These are phyloP conservation scores for Erynnis tages DNA, from an alignment of 2,888 invertebrate species.

Conservation along the genomic window DNA sequence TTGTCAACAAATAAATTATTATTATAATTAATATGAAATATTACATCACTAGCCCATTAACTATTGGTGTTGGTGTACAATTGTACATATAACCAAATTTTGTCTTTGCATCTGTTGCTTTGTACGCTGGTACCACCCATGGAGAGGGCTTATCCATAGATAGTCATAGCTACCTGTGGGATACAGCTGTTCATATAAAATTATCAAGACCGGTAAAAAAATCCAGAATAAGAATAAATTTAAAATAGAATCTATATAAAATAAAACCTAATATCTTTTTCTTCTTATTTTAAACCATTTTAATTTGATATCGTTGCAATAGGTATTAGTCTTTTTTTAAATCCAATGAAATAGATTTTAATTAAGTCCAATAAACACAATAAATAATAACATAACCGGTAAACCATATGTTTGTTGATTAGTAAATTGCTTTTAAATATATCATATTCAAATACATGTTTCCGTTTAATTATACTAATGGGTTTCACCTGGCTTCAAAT, in stretches of 20 bases:
- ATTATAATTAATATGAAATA: constrained; percentile 12
- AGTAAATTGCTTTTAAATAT: constrained; percentile 11
- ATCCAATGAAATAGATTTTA: too few species aligned
- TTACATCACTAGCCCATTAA: constrained; percentile 7
- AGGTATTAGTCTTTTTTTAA: too few species aligned
- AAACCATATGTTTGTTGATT: constrained; percentile 10
- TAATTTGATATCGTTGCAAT: too few species aligned
- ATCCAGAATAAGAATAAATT: too few species aligned
- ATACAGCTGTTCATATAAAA: constrained; percentile 3
- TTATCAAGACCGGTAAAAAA: too few species aligned
- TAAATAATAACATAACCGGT: constrained; percentile 12
- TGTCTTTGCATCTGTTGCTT: constrained; percentile 18
- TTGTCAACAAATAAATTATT: too few species aligned
- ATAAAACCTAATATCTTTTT: too few species aligned
- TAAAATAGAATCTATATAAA: too few species aligned
- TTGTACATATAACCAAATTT: constrained; percentile 3
- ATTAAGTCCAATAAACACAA: neutral
- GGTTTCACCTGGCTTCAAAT: constrained; percentile 1
- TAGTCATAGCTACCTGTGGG: constrained; percentile 10
- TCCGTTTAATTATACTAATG: constrained; percentile 8
- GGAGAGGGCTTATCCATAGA: constrained; percentile 12
- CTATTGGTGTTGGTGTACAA: constrained; percentile 2
- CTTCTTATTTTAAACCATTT: too few species aligned
- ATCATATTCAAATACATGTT: constrained; percentile 4
- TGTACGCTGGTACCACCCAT: constrained; percentile 14